These are phyloP conservation scores for Linepithema humile DNA, from an alignment of 1,140 invertebrate genomes.

Conservation along the genomic window DNA sequence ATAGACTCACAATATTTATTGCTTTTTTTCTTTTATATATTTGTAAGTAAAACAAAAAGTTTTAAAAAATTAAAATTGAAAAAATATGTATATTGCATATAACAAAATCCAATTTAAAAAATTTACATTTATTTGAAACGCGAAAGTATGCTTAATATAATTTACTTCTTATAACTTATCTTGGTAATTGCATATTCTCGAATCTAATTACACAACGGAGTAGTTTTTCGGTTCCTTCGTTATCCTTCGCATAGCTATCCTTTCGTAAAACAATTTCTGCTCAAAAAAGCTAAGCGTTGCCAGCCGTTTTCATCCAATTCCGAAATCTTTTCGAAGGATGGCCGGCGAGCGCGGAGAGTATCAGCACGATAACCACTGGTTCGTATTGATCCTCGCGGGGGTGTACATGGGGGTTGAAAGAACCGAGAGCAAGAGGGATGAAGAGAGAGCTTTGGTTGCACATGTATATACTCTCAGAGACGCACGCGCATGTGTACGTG, in stretches of 20 bases:
- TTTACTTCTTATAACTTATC: too few species aligned
- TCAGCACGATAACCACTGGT: conserved; percentile 79
- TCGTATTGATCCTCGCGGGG: conserved; percentile 79
- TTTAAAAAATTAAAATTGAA: not conserved
- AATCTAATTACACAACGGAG: conserved; percentile 68
- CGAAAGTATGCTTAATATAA: too few species aligned
- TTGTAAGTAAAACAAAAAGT: not conserved
- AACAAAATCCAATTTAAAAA: not conserved
- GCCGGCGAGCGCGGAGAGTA: conserved; percentile 65
- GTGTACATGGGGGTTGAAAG: conserved; percentile 63
- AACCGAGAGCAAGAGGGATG: conserved; percentile 36
- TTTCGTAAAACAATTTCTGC: conserved; percentile 70
- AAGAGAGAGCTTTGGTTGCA: conserved; percentile 14
- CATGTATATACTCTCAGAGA: conserved; percentile 23
- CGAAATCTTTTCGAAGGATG: conserved; percentile 63
- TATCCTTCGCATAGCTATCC: conserved; percentile 42
- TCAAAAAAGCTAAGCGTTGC: conserved; percentile 43
- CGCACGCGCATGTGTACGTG: not conserved
- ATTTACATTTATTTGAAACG: not conserved
- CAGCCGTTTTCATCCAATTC: conserved; percentile 31
- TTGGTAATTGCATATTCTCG: conserved; percentile 33
- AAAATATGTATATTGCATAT: too few species aligned
- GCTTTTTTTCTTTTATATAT: not conserved
- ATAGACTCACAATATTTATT: not conserved
- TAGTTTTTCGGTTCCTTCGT: conserved; percentile 66